phyloP scores from a whole-genome alignment of 2,113 vertebrate species.

The Nothobranchius furzeri region DNA sequence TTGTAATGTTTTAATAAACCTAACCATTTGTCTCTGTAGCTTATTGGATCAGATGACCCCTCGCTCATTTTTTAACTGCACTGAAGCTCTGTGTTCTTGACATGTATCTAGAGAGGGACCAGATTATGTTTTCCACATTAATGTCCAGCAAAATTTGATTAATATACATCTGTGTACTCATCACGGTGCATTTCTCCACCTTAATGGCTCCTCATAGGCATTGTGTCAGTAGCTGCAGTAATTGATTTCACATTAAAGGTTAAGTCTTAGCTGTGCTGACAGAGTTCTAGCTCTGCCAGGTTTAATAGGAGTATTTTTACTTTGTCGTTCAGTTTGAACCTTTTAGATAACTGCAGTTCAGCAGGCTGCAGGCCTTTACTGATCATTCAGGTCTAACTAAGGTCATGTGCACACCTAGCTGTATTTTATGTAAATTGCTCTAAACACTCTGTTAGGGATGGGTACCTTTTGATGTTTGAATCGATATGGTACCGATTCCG shows the following conservation, averaged over 20 bases:
- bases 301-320: not conserved
- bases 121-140: slow-evolving; percentile 1
- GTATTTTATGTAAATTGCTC: too few relatives aligned
- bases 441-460: too few relatives aligned
- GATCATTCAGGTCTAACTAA: too few relatives aligned
- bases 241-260: slow-evolving; percentile 53
- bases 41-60: not conserved
- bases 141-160: slow-evolving; percentile 10
- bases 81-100: too few relatives aligned
- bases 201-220: not conserved
- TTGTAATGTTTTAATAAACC: not conserved
- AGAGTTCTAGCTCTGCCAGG: not conserved
- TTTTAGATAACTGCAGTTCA: slow-evolving; percentile 2
- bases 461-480: too few relatives aligned
- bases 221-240: slow-evolving; percentile 8
- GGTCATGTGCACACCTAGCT: too few relatives aligned
- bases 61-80: too few relatives aligned
- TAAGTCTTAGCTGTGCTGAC: slow-evolving; percentile 40
- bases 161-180: slow-evolving; percentile 15
- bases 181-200: slow-evolving; percentile 11
- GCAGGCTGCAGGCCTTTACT: not conserved
- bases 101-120: too few relatives aligned
- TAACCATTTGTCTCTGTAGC: not conserved
- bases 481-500: too few relatives aligned
- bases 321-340: not conserved